These are phyloP conservation scores for Jacana jacana DNA, from an alignment of 2,113 vertebrate genomes.

Conservation along the genomic window DNA sequence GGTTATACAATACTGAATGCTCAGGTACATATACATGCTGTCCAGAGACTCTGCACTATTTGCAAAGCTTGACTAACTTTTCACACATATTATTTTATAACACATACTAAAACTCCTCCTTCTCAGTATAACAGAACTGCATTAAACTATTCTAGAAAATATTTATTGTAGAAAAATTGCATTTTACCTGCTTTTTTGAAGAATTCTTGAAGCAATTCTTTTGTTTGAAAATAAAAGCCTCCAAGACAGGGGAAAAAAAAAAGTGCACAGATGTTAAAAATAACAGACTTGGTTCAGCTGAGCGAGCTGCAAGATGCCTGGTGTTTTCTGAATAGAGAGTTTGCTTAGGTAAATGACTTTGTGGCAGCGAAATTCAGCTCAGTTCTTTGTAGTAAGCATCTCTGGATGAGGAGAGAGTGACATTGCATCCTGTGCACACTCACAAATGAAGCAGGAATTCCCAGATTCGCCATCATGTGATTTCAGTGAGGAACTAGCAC, in stretches of 20 bases:
- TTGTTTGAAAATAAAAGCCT: neutral
- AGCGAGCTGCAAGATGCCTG: neutral
- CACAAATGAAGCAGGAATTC: constrained; percentile 68
- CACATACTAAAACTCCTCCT: neutral
- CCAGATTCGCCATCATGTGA: constrained; percentile 68
- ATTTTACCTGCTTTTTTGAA: constrained; percentile 58
- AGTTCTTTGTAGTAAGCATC: constrained; percentile 47
- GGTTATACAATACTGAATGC: neutral
- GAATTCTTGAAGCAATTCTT: neutral
- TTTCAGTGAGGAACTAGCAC: constrained; percentile 45
- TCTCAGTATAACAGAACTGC: neutral
- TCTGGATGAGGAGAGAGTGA: constrained; percentile 30
- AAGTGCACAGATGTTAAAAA: neutral
- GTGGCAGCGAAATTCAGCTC: neutral
- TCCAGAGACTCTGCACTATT: neutral
- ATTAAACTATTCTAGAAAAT: neutral
- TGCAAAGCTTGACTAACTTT: neutral
- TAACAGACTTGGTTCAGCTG: neutral
- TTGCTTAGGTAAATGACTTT: neutral
- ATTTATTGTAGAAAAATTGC: neutral
- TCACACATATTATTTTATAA: neutral
- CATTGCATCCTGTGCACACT: constrained; percentile 28
- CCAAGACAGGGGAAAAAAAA: neutral
- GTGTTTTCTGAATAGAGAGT: neutral
- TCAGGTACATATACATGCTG: neutral